Conservation (phyloP, 1,140 invertebrate species). For the Asbolus verrucosus region DNA sequence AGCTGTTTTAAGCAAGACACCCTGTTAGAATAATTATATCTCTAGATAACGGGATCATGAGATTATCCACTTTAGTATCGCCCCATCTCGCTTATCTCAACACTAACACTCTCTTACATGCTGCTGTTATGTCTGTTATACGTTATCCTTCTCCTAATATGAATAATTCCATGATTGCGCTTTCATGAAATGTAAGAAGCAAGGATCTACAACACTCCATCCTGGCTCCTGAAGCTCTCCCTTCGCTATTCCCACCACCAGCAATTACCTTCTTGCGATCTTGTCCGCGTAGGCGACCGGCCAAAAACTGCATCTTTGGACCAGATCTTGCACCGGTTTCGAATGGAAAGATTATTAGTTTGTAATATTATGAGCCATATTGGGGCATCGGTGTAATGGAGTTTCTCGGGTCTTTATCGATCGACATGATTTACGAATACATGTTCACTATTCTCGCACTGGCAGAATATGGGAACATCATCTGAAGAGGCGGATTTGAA, state of each 20-base stretch:
- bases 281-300: no score
- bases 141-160: conserved; percentile 53
- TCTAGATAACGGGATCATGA: conserved; percentile 65
- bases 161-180: conserved; percentile 57
- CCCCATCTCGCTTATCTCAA: conserved; percentile 63
- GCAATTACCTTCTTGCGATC: conserved; percentile 11
- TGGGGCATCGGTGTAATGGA: no score
- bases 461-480: conserved; percentile 56
- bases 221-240: not conserved
- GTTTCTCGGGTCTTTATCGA: conserved; percentile 49
- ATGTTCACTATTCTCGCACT: conserved; percentile 59
- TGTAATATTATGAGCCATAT: conserved; percentile 29
- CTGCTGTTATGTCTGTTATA: conserved; percentile 52
- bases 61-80: conserved; percentile 65
- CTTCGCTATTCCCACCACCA: conserved; percentile 4
- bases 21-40: conserved; percentile 66
- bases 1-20: conserved; percentile 66
- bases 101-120: conserved; percentile 62
- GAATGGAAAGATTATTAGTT: conserved; percentile 8
- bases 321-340: not conserved
- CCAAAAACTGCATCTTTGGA: conserved; percentile 9
- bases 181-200: conserved; percentile 51
- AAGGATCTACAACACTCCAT: conserved; percentile 36
- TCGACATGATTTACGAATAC: conserved; percentile 55
- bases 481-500: conserved; percentile 45